These are phyloP conservation scores for Oscheius sp. DNA, from an alignment of 2,888 invertebrate genomes.

Conservation along the genomic window DNA sequence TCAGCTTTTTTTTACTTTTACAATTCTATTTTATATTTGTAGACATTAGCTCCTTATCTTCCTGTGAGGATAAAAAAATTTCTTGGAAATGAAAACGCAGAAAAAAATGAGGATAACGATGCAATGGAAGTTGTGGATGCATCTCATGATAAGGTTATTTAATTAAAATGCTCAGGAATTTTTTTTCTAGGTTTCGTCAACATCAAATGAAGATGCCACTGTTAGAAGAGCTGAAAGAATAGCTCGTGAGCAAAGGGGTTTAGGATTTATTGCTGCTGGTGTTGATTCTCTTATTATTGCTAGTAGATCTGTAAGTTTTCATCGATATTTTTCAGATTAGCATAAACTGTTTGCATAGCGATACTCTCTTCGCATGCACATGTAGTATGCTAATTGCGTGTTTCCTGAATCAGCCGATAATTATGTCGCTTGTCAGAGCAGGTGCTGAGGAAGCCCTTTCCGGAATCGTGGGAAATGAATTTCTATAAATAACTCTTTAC, in stretches of 20 bases:
- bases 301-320: conserved; percentile 43
- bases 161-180: not conserved
- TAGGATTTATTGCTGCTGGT: conserved; percentile 44
- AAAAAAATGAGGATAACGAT: conserved; percentile 17
- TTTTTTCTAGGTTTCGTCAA: not conserved
- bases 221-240: conserved; percentile 48
- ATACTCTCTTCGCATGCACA: not conserved
- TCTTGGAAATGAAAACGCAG: conserved; percentile 32
- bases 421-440: conserved; percentile 12
- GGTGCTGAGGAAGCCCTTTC: not conserved
- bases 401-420: not conserved
- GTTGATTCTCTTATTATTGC: conserved; percentile 50
- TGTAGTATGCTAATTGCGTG: conserved; percentile 25
- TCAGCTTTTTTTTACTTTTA: not conserved
- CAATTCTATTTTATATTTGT: not conserved
- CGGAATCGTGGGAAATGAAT: not conserved
- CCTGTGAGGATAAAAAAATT: conserved; percentile 45
- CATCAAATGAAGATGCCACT: conserved; percentile 41
- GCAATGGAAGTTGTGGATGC: conserved; percentile 13
- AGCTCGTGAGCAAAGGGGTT: conserved; percentile 47
- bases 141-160: not conserved
- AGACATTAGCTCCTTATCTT: conserved; percentile 43
- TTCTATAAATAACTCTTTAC: not conserved
- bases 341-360: not conserved
- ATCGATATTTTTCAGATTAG: too few species aligned